phyloP scores from a whole-genome alignment of 2,888 invertebrate species.

The Hypsopygia costalis region DNA sequence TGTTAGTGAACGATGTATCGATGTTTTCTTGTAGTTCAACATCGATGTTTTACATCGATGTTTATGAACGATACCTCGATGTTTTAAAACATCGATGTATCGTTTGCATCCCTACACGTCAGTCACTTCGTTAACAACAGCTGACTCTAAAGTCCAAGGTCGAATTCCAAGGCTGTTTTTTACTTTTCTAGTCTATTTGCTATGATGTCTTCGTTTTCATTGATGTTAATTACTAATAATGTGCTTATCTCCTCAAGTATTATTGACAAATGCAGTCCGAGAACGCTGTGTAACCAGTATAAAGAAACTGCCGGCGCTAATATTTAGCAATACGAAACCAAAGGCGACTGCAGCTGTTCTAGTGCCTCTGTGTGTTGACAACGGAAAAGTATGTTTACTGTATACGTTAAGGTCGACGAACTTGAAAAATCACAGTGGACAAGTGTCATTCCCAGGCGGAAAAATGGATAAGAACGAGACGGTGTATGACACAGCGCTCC shows the following conservation, averaged over 20 bases:
- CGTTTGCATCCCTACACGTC: no score
- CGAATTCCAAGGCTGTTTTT: no score
- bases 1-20: no score
- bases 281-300: conserved; percentile 80
- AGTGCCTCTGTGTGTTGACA: conserved; percentile 87
- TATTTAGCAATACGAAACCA: conserved; percentile 29
- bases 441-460: conserved; percentile 94
- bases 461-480: conserved; percentile 84
- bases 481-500: conserved; percentile 86
- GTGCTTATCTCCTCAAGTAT: conserved; percentile 49
- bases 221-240: no score
- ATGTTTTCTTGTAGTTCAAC: no score
- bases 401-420: conserved; percentile 90
- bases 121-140: no score
- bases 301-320: conserved; percentile 76
- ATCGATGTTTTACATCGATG: no score
- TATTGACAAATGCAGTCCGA: conserved; percentile 77
- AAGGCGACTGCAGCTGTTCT: conserved; percentile 87
- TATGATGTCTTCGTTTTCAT: no score
- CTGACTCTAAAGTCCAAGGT: no score
- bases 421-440: conserved; percentile 87
- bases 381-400: conserved; percentile 86
- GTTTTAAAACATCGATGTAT: no score
- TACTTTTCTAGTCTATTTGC: no score
- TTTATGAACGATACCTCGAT: no score